Evolutionary conservation across 2,797 vertebrate species (phyloP), one percentile per base, ranked within the genome.

Genomic region (Oreortyx pictus): DNA sequence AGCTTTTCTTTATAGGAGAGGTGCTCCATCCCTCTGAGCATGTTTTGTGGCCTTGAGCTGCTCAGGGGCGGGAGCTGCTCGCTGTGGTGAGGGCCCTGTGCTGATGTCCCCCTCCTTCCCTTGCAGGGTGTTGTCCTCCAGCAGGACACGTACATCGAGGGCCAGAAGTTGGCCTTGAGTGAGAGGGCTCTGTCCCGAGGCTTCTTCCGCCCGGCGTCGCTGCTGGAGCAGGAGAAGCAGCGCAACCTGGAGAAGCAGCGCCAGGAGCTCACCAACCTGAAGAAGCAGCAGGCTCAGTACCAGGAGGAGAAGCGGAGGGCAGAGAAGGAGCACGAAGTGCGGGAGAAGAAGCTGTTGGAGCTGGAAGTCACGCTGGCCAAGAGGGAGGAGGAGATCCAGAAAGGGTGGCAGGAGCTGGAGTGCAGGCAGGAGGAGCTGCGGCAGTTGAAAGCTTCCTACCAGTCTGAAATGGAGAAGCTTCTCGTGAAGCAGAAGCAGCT

Each of bases 141-240:
- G 96, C 99, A 99, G 96, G 99, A 99, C 97, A 99, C 98, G 23
- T 98, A 98, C 96, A 99, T 99, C 0, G 99, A 99, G 96, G 99
- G 99, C 91, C 99, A 99, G 98, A 99, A 98, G 64, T 98, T 98
- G 97, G 97, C 98, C 78, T 97, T 99, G 94, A 98, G 92, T 0
- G 98, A 99, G 97, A 97, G 98, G 72, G 96, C 97, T 3, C 79
- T 97, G 33, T 97, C 96, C 0, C 97, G 98, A 7, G 93, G 95
- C 75, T 93, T 96, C 11, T 98, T 98, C 2, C 97, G 99, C 20
- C 98, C 98, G 24, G 96, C 97, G 87, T 99, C 99, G 0, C 98
- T 99, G 91, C 97, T 99, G 5, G 99, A 99, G 92, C 99, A 99
- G 97, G 99, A 99, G 97, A 99, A 99, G 97, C 99, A 99, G 97